Base-by-base conservation (phyloP, 1,140 invertebrate genomes). In the Steinernema khuongi region DNA sequence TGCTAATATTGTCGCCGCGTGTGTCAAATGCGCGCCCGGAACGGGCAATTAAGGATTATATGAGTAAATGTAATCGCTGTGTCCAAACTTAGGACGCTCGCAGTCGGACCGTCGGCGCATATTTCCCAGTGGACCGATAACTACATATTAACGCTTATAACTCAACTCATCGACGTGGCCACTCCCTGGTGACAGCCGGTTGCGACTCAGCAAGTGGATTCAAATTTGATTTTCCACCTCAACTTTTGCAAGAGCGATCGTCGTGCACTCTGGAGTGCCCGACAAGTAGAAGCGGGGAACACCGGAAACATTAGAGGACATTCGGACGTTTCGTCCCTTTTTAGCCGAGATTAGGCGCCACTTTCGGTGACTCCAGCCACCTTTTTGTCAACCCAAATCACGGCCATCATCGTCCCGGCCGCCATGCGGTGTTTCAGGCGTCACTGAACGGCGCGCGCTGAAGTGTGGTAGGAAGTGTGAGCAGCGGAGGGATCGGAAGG, bases 181-280 rank as follows among this genome's bases (percentile, higher is more conserved):
- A 60, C 50, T n/a, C 50, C 50, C 50, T 17, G 26, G 50, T 60
- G 50, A 60, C 50, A n/a, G 26, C 50, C 22, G 11, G 50, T 22
- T 17, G 22, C 19, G 11, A 14, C 4, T 60, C 19, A 2, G 26
- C 7, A 7, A 60, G 11, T 60, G 22, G 26, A 60, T 60, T 60
- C 22, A 60, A 60, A 60, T 60, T 60, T 60, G 50, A 60, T 60
- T 60, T 60, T 60, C 50, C 50, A 60, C 50, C 50, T 60, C 50
- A 26, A 60, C 11, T 60, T 60, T 4, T 60, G 14, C 50, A 22
- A 60, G 14, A 14, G 26, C 14, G 14, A 60, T 22, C 14, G 4
- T 14, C 26, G 36, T 41, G 36, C n/a, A n/a, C 36, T 11, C n/a
- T 7, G 7, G 36, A 41, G 36, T 41, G n/a, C 7, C 36, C n/a